These are phyloP conservation scores for Leptura quadrifasciata DNA, from an alignment of 2,888 invertebrate genomes.

Conservation along the genomic window DNA sequence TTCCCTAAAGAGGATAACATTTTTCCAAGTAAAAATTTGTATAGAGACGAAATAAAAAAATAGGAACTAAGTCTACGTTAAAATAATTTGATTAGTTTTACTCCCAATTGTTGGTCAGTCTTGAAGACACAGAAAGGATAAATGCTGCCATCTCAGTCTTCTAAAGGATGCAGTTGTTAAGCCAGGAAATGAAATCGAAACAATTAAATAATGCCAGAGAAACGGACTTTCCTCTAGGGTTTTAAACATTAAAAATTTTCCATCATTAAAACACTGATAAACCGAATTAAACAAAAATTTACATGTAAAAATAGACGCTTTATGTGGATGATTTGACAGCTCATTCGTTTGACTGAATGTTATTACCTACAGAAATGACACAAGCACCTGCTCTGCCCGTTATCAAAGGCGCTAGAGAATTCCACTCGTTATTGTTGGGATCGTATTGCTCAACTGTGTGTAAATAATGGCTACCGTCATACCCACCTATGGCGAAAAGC, in stretches of 20 bases:
- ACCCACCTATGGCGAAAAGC: slow-evolving; percentile 91
- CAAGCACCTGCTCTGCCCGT: slow-evolving; percentile 93
- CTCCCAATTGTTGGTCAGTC: slow-evolving; percentile 20
- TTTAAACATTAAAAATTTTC: background rate
- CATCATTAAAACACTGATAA: background rate
- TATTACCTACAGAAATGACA: slow-evolving; percentile 79
- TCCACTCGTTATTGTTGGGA: slow-evolving; percentile 87
- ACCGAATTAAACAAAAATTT: background rate
- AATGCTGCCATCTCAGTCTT: slow-evolving; percentile 36
- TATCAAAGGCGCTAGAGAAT: slow-evolving; percentile 84
- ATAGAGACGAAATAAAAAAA: slow-evolving; percentile 7
- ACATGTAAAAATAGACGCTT: background rate
- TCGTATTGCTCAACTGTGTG: slow-evolving; percentile 93
- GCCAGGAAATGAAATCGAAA: background rate
- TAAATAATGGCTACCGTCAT: slow-evolving; percentile 92
- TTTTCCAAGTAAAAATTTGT: slow-evolving; percentile 13
- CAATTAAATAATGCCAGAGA: background rate
- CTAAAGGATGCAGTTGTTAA: slow-evolving; percentile 8
- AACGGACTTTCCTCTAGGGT: background rate
- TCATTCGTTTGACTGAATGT: slow-evolving; percentile 48
- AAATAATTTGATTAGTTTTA: slow-evolving; percentile 10
- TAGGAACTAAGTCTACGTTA: slow-evolving; percentile 7
- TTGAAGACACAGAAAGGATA: slow-evolving; percentile 23
- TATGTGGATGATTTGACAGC: too few relatives aligned
- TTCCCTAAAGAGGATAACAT: slow-evolving; percentile 17